Conservation (phyloP, 2,797 vertebrate genomes). For the Ataeniobius toweri region DNA sequence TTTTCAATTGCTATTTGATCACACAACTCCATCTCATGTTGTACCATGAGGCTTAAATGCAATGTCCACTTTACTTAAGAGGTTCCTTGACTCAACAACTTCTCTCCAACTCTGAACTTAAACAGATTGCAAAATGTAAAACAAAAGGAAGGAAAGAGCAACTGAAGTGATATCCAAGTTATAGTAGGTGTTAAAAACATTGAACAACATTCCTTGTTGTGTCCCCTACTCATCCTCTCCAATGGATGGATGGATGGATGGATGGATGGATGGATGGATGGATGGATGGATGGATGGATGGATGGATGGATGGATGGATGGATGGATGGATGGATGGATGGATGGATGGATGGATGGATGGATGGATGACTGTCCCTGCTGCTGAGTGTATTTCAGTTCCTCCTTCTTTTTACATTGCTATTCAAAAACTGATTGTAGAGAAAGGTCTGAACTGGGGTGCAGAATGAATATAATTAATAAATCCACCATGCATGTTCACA, state of each 20-base stretch:
- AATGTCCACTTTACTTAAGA: background rate
- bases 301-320: slow-evolving; percentile 23
- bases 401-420: background rate
- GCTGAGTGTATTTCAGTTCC: slow-evolving; percentile 35
- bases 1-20: background rate
- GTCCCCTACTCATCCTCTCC: slow-evolving; percentile 30
- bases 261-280: slow-evolving; percentile 40
- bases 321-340: slow-evolving; percentile 37
- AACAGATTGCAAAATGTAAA: background rate
- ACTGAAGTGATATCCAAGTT: slow-evolving; percentile 42
- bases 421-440: background rate
- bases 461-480: slow-evolving; percentile 28
- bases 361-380: slow-evolving; percentile 36
- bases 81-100: slow-evolving; percentile 8
- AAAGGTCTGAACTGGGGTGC: background rate
- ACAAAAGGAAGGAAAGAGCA: slow-evolving; percentile 11
- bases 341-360: slow-evolving; percentile 36
- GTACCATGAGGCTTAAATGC: background rate
- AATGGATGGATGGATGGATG: slow-evolving; percentile 35
- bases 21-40: background rate
- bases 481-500: slow-evolving; percentile 19
- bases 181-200: slow-evolving; percentile 14
- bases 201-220: slow-evolving; percentile 12
- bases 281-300: slow-evolving; percentile 28
- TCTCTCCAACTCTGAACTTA: slow-evolving; percentile 28